Base-by-base conservation (phyloP, 2,797 vertebrate genomes). In the Dryobates pubescens region DNA sequence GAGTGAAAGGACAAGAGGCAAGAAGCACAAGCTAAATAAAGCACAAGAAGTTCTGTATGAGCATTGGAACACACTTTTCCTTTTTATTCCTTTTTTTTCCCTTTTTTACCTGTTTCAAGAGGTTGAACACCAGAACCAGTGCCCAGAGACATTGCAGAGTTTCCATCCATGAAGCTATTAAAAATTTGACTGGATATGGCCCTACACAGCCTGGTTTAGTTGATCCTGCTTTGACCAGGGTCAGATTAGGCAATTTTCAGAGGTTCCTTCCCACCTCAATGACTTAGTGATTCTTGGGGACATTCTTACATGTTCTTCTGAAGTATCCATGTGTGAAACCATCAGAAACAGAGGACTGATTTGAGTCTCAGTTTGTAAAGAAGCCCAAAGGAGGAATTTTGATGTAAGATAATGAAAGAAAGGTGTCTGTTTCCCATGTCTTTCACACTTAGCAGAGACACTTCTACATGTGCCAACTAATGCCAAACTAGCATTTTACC, bases 401-500 rank as follows among this genome's bases (percentile, higher is more conserved):
- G 27, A 38, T 59, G 13, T 68, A 64, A 64, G 20, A 29, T 20
- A 90, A 80, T 30, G 34, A 73, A 34, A 67, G 29, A 41, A 88
- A 88, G 53, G 43, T 87, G 8, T 32, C 59, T 78, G 34, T 65
- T 86, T 68, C 47, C 41, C 70, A 53, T 43, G 36, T 72, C 47
- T 85, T 76, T 89, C 59, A 70, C 30, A 32, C 70, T 71, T 62
- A 76, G 61, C 59, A 70, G 49, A 85, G 69, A 74, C 58, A 87
- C 45, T 18, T 81, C 49, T 71, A 3, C 7, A 3, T 71, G 73
- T 70, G 58, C 49, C 65, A 92, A 6, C n/a, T 57, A 87, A n/a
- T 80, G 47, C 53, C 63, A 91, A 67, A 78, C 83, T 73, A 91
- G 12, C 27, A 81, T 89, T 91, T 91, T 83, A 53, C 47, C 67